These are phyloP conservation scores for Sitophilus oryzae DNA, from an alignment of 1,140 invertebrate genomes.

Conservation along the genomic window DNA sequence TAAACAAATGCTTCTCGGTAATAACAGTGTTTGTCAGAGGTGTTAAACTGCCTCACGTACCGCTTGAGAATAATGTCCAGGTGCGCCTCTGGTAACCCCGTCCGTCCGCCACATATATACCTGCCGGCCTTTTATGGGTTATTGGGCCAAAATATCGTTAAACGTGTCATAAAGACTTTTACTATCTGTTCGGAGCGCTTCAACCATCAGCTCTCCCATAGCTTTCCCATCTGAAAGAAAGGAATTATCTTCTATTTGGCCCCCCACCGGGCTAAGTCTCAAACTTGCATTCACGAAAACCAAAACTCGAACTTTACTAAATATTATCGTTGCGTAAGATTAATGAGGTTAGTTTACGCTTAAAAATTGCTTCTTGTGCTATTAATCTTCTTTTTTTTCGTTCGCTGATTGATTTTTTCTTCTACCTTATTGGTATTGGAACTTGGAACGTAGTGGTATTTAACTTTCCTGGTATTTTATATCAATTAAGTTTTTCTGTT, in stretches of 20 bases:
- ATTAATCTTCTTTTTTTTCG: slow-evolving; percentile 23
- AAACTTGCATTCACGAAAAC: slow-evolving; percentile 24
- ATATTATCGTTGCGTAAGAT: slow-evolving; percentile 22
- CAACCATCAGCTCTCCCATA: slow-evolving; percentile 17
- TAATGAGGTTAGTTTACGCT: slow-evolving; percentile 22
- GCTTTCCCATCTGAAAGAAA: slow-evolving; percentile 11
- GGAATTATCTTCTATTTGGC: slow-evolving; percentile 17
- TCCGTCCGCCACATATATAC: slow-evolving; percentile 5
- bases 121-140: slow-evolving; percentile 15
- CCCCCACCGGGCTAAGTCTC: slow-evolving; percentile 21
- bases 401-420: neutral
- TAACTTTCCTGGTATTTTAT: too few species aligned
- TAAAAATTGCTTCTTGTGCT: slow-evolving; percentile 23
- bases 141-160: slow-evolving; percentile 26
- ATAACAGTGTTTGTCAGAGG: too few species aligned
- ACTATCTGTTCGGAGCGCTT: slow-evolving; percentile 10
- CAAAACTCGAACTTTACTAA: slow-evolving; percentile 24
- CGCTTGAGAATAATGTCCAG: neutral
- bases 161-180: slow-evolving; percentile 14
- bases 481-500: too few species aligned
- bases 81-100: slow-evolving; percentile 6
- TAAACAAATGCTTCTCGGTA: too few species aligned
- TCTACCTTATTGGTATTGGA: too few species aligned
- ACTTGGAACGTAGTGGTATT: too few species aligned
- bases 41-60: too few species aligned